Base-by-base conservation (phyloP, 2,797 vertebrate species). In the Lagodon rhomboides region DNA sequence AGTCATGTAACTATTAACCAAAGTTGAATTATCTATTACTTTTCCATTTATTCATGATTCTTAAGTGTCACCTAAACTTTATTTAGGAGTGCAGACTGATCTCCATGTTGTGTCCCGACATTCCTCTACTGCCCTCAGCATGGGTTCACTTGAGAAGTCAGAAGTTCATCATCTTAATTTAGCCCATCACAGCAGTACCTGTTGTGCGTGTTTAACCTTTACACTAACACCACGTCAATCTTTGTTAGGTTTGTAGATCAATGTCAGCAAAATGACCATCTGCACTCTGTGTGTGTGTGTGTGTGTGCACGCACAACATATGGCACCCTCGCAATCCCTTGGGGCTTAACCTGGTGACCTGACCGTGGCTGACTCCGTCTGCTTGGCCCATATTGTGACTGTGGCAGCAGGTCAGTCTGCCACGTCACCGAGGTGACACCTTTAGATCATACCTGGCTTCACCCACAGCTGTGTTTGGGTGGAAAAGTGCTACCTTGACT, bases 291-390 rank as follows among this genome's bases (percentile, higher is more conserved):
- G 30, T 30, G 58, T 23, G 30, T 49, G 38, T 44, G 22, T 56
- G n/a, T 49, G 30, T 27, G 34, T 55, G 51, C 16, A 10, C 38
- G 69, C 27, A 27, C 27, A 73, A 61, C 93, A 95, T 94, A 94
- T 95, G 94, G 94, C 75, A 77, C 25, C 49, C 60, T 84, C 87
- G 69, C 83, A 91, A 93, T 93, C 91, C 87, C 78, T 49, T 13
- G 13, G 46, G 73, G 84, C 84, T 93, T 95, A 95, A 82, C 85
- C 91, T 85, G 68, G 46, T 90, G 67, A 50, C 60, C 79, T 86
- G 67, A 82, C 65, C 22, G 73, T 9, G n/a, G 51, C 59, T 73
- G 68, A 66, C 73, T 69, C 69, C 47, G 18, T 69, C 85, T 75
- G 27, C 70, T 77, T 75, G 79, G 67, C 86, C 76, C 61, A 84